Percentiles rank a stretch among this genome's conserved stretches.
Conservation (phyloP, 2,113 vertebrate species). For the Pomatorhinus ruficollis region DNA sequence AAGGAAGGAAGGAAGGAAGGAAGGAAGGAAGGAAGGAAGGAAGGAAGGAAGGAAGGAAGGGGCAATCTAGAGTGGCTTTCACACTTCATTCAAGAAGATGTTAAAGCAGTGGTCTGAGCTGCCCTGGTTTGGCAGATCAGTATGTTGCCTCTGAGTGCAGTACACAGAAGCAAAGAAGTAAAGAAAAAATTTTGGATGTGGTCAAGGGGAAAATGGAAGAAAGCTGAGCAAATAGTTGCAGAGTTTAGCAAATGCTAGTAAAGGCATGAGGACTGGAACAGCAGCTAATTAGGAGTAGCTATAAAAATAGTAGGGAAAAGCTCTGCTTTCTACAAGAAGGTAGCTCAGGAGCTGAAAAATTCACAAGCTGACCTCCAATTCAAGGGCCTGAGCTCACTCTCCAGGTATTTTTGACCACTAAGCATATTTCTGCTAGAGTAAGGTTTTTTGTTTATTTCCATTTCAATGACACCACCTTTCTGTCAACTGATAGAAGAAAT, state of each 20-base stretch:
- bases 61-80: not conserved
- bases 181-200: not conserved
- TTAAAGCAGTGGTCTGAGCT: not conserved
- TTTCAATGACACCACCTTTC: not conserved
- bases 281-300: not conserved
- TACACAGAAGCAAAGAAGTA: not conserved
- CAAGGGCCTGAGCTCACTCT: not conserved
- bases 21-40: not conserved
- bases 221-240: slow-evolving; percentile 15
- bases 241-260: not conserved
- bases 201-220: not conserved
- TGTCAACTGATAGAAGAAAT: not conserved
- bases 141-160: not conserved
- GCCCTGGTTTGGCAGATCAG: not conserved
- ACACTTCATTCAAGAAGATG: not conserved
- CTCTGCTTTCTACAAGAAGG: not conserved
- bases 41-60: not conserved
- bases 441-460: not conserved
- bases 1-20: not conserved
- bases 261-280: not conserved
- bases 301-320: not conserved
- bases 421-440: not conserved
- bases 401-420: not conserved
- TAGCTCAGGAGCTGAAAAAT: not conserved
- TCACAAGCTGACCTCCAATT: not conserved